Base-by-base conservation (phyloP, 2,888 invertebrate genomes). In the Stratiomys singularior region DNA sequence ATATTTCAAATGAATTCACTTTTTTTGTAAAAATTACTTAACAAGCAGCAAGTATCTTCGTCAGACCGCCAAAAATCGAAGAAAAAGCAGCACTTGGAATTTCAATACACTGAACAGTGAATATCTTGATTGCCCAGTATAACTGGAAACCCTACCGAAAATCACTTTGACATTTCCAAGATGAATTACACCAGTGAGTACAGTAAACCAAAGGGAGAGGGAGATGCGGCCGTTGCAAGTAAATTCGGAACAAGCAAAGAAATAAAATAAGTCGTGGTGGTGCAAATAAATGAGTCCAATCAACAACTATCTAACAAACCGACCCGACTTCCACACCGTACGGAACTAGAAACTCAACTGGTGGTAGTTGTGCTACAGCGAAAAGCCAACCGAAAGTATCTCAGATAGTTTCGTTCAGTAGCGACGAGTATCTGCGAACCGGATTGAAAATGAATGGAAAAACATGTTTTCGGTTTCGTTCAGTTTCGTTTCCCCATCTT, bases 331-430 rank as follows among this genome's bases (percentile, higher is more conserved):
- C 44, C 21, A 64, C 47, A 71, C 60, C 76, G 67, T 30, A 18
- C 66, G 76, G 76, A 77, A 77, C 52, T 69, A 63, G 69, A 77
- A 79, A 77, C 79, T 79, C 79, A 79, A 79, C 79, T 79, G 77
- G 79, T 79, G 77, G 79, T 79, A 56, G 71, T 76, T 18, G 56
- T 21, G 15, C 1, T 13, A 1, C 18, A 18, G 30, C 37, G 23
- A 7, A 27, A 30, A 13, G 13, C 28, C 18, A 18, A 27, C 37
- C 9, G 2, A 27, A 30, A 13, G 13, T 64, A 27, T 64, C 64
- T 30, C 13, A 71, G 21, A 46, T 37, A 13, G 67, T 64, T 30
- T 64, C 18, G 11, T 64, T 18, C 1, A 64, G 9, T 9, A 25
- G 37, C 52, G 52, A 15, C 15, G 52, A 18, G 52, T 37, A 37